Percentiles rank a stretch among this genome's conserved stretches.
These are phyloP conservation scores for Aphaenogaster ashmeadi DNA, from an alignment of 1,140 invertebrate species.

Conservation along the genomic window DNA sequence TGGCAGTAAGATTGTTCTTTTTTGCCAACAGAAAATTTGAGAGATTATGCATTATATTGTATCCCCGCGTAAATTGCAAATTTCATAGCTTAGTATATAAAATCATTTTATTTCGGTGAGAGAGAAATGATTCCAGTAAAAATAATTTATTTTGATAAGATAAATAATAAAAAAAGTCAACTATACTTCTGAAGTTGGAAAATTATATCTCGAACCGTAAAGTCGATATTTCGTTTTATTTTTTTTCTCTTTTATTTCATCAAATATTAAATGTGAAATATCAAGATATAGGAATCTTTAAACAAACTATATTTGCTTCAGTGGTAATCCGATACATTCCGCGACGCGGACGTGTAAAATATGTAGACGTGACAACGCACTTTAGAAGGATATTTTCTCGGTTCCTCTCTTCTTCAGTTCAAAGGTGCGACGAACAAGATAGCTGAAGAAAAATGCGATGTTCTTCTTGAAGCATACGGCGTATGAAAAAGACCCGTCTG, in stretches of 20 bases:
- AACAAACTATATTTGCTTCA: background rate
- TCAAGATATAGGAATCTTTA: slow-evolving; percentile 5
- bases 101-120: background rate
- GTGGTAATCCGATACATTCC: slow-evolving; percentile 27
- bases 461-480: slow-evolving; percentile 57
- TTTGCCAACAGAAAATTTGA: background rate
- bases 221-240: background rate
- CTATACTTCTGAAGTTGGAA: background rate
- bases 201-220: background rate
- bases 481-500: slow-evolving; percentile 60
- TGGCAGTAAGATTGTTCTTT: background rate
- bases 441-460: slow-evolving; percentile 58
- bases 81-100: background rate
- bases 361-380: slow-evolving; percentile 58
- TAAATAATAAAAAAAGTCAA: background rate
- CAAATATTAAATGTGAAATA: background rate
- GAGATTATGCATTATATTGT: background rate
- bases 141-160: background rate
- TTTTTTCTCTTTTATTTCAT: background rate
- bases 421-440: slow-evolving; percentile 54
- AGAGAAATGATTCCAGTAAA: background rate
- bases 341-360: slow-evolving; percentile 30
- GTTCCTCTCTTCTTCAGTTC: slow-evolving; percentile 42
- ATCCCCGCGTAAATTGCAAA: background rate
- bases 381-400: slow-evolving; percentile 46